Evolutionary conservation across 2,888 invertebrate species (phyloP), one percentile per base, ranked within the genome.

Genomic region (Lapara coniferarum): DNA sequence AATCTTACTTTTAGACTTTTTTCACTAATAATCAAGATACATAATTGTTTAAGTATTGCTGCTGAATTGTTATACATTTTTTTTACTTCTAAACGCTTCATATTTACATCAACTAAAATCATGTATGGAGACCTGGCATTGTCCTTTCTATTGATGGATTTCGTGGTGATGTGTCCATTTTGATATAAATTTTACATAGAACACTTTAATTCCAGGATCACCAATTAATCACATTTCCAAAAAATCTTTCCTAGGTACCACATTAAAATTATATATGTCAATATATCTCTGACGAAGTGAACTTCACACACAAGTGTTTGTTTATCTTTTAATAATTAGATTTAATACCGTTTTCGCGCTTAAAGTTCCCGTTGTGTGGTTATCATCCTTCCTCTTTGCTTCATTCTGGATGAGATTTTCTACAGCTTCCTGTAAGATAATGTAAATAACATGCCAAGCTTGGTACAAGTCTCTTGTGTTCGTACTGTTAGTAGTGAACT

Each of bases 401-500:
- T 88, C 89, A 78, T 82, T 86, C 83, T 86, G 88, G 85, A 83
- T 83, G 73, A 86, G 79, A 81, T 86, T 84, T 81, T 89, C 89
- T 81, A 88, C 87, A 70, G 87, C 86, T 77, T 89, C 91, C 92
- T 92, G 92, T 76, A 92, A 92, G 81, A 86, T 76, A 90, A 89
- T 87, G 81, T 77, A 81, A 86, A 85, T 76, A 83, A 89, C 86
- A 89, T 90, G 88, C 90, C 89, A 89, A 85, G 86, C 86, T 82
- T 77, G 83, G 84, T 68, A 44, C 25, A 55, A 58, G 51, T 58
- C 56, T 56, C 67, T 56, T 49, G 63, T 63, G 49, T 10, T 59
- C 19, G 46, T 63, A 46, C 49, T 49, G 63, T 49, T 63, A 63
- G 49, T 63, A 49, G 49, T 19, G 63, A 44, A 46, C 53, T 70